Evolutionary conservation across 2,888 invertebrate genomes (phyloP).

Genomic region (Habrosyne pyritoides): DNA sequence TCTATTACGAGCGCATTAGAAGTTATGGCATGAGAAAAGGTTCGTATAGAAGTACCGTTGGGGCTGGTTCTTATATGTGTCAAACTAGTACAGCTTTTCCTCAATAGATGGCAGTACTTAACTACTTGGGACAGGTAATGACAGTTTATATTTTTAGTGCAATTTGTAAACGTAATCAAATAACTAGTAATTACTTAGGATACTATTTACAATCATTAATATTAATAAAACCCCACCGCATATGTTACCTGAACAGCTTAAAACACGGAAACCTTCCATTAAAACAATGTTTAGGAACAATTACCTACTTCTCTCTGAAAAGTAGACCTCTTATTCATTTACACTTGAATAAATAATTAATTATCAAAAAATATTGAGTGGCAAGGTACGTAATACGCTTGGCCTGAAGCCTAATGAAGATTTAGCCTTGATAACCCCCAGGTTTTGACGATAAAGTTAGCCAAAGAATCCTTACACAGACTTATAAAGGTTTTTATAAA

Average conservation of each 20-base stretch:
- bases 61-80: slow-evolving; percentile 48
- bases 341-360: no score
- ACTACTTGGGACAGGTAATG: slow-evolving; percentile 20
- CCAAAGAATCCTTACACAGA: neutral
- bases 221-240: neutral
- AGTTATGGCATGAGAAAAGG: slow-evolving; percentile 35
- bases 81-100: slow-evolving; percentile 48
- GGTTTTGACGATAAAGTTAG: neutral
- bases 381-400: no score
- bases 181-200: neutral
- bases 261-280: no score
- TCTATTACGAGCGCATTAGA: slow-evolving; percentile 34
- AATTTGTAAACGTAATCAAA: neutral
- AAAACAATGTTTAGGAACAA: no score
- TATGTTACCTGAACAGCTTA: neutral
- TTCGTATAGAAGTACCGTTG: slow-evolving; percentile 50
- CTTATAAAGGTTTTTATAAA: no score
- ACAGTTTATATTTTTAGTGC: neutral
- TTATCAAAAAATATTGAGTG: no score
- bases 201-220: neutral
- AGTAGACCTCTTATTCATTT: no score
- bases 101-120: slow-evolving; percentile 56
- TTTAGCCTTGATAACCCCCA: no score
- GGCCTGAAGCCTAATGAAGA: no score
- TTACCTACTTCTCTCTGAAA: no score